phyloP scores from a whole-genome alignment of 2,113 vertebrate genomes.

The Tachysurus vachellii region DNA sequence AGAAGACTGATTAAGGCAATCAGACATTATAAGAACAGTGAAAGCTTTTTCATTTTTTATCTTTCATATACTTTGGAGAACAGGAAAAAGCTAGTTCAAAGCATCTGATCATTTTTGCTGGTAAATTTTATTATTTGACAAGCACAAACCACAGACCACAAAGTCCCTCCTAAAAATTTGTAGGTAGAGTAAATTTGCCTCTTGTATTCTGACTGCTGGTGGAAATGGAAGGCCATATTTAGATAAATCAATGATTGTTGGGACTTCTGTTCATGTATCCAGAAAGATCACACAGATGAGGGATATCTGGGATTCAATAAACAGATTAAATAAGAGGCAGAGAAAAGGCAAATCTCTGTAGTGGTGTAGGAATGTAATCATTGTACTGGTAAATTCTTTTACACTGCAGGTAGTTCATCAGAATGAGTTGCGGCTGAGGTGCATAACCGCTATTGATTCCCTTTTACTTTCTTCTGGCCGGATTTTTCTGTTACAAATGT shows the following conservation, averaged over 20 bases:
- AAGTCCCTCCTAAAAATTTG: background rate
- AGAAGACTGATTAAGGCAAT: slow-evolving; percentile 48
- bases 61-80: background rate
- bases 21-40: slow-evolving; percentile 16
- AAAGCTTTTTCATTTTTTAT: slow-evolving; percentile 1
- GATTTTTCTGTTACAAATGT: background rate
- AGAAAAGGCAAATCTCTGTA: background rate
- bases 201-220: slow-evolving; percentile 70
- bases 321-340: slow-evolving; percentile 22
- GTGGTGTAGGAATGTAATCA: background rate
- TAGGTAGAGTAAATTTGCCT: slow-evolving; percentile 42
- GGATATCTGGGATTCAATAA: slow-evolving; percentile 22
- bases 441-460: background rate
- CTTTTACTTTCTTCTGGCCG: background rate
- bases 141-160: background rate
- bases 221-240: slow-evolving; percentile 61
- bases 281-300: slow-evolving; percentile 25
- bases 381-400: background rate
- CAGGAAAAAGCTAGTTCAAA: background rate
- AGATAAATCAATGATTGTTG: slow-evolving; percentile 67
- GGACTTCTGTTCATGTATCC: slow-evolving; percentile 50
- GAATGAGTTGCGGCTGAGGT: background rate
- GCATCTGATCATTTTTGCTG: background rate
- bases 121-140: background rate
- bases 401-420: background rate